These are phyloP conservation scores for Cephus rjabovi DNA, from an alignment of 2,888 invertebrate species.

Conservation along the genomic window DNA sequence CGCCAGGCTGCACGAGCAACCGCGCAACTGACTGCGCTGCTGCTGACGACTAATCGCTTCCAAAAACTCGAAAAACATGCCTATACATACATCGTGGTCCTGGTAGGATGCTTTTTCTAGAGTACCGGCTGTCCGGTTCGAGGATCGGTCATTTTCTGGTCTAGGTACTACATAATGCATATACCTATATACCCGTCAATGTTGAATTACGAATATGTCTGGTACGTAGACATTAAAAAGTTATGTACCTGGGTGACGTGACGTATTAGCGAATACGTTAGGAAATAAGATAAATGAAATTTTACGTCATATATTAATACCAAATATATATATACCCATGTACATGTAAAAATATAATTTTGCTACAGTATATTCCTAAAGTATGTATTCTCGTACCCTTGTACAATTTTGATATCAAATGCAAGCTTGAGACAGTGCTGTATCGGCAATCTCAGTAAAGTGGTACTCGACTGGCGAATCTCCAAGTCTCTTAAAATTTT, in stretches of 20 bases:
- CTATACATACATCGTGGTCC: conserved; percentile 3
- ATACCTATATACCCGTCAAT: not conserved
- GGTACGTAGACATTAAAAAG: not conserved
- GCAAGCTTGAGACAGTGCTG: not conserved
- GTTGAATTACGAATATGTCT: not conserved
- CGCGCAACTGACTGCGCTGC: conserved; percentile 31
- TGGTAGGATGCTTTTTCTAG: conserved; percentile 1
- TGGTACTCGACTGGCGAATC: conserved; percentile 30
- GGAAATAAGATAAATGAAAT: not conserved
- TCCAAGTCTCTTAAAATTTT: conserved; percentile 33
- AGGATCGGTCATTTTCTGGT: not conserved
- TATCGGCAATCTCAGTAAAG: conserved; percentile 11
- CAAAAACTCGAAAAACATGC: conserved; percentile 24
- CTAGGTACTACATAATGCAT: not conserved
- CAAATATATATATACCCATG: not conserved
- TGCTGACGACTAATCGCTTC: conserved; percentile 51
- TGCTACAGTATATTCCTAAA: not conserved
- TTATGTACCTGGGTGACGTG: not conserved
- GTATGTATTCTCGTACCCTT: not conserved
- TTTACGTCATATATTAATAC: not conserved
- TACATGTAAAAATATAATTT: not conserved
- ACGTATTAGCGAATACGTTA: not conserved
- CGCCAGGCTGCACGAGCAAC: conserved; percentile 50
- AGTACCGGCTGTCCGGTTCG: not conserved
- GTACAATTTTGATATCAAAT: not conserved